These are phyloP conservation scores for Anorthoa munda DNA, from an alignment of 2,888 invertebrate species.

Conservation along the genomic window DNA sequence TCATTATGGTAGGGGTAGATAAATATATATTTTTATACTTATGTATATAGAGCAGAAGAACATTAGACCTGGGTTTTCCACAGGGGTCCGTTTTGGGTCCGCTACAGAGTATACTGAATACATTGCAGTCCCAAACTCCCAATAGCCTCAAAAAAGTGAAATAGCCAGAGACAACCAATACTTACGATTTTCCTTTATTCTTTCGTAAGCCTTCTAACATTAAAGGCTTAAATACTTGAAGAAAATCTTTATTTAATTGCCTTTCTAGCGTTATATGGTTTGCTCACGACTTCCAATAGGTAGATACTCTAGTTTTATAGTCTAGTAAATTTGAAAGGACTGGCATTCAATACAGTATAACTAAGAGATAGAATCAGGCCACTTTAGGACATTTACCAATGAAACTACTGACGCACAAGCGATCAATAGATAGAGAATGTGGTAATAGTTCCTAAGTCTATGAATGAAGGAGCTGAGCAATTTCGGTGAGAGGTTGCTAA, in stretches of 20 bases:
- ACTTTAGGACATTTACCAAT: background rate
- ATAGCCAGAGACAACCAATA: too few relatives aligned
- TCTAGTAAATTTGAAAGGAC: background rate
- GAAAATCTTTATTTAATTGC: background rate
- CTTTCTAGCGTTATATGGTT: background rate
- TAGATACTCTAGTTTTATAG: background rate
- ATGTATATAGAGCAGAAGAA: background rate
- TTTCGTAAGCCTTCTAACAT: background rate
- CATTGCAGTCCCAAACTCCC: background rate
- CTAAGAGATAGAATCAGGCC: background rate
- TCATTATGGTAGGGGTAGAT: background rate
- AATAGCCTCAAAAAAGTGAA: background rate
- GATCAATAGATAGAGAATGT: background rate
- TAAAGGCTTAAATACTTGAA: background rate
- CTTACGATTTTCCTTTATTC: background rate
- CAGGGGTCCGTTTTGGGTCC: background rate
- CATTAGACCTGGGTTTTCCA: background rate
- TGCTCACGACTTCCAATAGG: background rate
- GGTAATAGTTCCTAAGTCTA: background rate
- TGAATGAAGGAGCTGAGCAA: conserved; percentile 8
- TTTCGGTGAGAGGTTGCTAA: conserved; percentile 15
- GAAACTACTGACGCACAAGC: background rate
- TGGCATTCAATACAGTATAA: background rate
- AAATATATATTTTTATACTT: background rate
- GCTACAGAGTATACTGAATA: background rate